phyloP scores from a whole-genome alignment of 2,113 vertebrate species.

The Zapus hudsonius region DNA sequence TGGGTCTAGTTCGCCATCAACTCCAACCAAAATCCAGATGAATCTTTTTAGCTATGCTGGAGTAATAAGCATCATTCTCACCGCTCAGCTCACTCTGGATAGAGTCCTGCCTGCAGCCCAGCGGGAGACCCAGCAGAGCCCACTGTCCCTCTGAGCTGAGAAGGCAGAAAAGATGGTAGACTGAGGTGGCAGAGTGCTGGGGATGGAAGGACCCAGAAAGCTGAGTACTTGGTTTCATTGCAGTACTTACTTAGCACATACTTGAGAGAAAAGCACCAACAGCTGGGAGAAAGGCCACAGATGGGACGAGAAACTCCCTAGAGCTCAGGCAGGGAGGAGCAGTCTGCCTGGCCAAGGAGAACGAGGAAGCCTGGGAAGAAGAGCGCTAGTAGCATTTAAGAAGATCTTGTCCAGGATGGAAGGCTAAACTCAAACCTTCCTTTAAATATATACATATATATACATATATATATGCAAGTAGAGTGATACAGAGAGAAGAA shows the following conservation, averaged over 20 bases:
- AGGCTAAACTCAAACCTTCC: too few relatives aligned
- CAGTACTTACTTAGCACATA: not conserved
- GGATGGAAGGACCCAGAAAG: not conserved
- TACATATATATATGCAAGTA: too few relatives aligned
- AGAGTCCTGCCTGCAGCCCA: not conserved
- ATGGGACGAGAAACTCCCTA: not conserved
- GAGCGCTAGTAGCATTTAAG: not conserved
- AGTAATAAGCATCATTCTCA: not conserved
- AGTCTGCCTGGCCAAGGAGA: not conserved
- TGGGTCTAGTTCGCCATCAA: not conserved
- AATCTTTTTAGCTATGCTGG: not conserved
- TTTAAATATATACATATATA: too few relatives aligned
- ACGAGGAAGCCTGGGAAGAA: too few relatives aligned
- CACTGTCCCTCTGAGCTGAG: not conserved
- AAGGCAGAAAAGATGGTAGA: not conserved
- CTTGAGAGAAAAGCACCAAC: not conserved
- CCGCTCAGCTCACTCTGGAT: not conserved
- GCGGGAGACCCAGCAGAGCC: not conserved
- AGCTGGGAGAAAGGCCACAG: not conserved
- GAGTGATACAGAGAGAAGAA: too few relatives aligned
- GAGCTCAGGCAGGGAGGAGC: not conserved
- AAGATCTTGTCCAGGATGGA: too few relatives aligned
- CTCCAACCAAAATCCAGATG: not conserved
- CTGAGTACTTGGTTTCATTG: not conserved
- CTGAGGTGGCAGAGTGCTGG: not conserved